Conservation (phyloP, 2,888 invertebrate genomes). For the Sepioteuthis lessoniana region DNA sequence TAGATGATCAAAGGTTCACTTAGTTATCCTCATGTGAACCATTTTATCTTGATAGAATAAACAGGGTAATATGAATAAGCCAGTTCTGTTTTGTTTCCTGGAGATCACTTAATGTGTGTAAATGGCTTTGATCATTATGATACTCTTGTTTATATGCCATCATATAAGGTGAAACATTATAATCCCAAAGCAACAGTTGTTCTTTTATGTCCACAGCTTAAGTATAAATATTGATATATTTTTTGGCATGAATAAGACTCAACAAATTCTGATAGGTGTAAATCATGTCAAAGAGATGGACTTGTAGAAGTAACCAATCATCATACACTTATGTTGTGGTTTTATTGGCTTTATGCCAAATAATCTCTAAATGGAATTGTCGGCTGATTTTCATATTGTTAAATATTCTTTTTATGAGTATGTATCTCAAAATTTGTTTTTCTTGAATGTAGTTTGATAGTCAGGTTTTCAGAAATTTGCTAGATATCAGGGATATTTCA, state of each 20-base stretch:
- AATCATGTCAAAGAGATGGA: background rate
- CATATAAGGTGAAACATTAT: background rate
- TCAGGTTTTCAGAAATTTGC: no score
- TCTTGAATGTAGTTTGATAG: no score
- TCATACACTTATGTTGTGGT: background rate
- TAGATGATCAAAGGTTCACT: background rate
- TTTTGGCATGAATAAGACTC: background rate
- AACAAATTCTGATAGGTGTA: constrained; percentile 1
- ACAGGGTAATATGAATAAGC: background rate
- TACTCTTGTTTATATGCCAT: background rate
- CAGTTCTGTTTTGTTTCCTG: background rate
- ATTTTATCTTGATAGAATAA: background rate
- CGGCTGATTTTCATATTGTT: background rate
- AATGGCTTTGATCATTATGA: background rate
- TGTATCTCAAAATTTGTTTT: background rate
- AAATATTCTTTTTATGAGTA: background rate
- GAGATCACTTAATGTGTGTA: background rate
- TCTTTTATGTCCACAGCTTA: background rate
- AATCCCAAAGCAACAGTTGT: background rate
- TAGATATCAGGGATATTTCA: no score
- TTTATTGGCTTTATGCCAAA: background rate
- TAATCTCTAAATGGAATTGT: background rate
- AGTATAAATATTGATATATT: background rate
- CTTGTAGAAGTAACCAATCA: background rate
- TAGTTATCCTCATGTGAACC: background rate